These are phyloP conservation scores for Drosophila subobscura DNA, from an alignment of 1,140 invertebrate species.

Conservation along the genomic window DNA sequence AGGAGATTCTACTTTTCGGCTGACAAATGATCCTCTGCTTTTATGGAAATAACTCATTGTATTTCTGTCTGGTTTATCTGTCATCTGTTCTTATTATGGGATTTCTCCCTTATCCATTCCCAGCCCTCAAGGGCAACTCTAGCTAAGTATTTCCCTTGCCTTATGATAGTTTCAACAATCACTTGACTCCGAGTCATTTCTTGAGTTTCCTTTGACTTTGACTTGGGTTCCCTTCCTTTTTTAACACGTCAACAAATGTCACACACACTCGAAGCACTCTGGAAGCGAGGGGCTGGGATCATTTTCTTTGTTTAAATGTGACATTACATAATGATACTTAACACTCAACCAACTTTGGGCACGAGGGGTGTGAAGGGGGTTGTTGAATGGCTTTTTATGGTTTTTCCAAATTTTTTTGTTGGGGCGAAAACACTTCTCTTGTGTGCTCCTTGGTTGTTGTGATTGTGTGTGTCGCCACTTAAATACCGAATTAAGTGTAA, in stretches of 20 bases:
- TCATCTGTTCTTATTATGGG: conserved; percentile 31
- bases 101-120: background rate
- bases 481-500: conserved; percentile 81
- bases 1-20: background rate
- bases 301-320: conserved; percentile 66
- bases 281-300: no score
- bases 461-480: conserved; percentile 62
- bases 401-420: conserved; percentile 21
- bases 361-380: background rate
- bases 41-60: conserved; percentile 59
- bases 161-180: conserved; percentile 56
- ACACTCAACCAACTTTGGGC: conserved; percentile 35
- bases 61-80: conserved; percentile 25
- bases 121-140: no score
- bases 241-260: conserved; percentile 54
- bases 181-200: conserved; percentile 49
- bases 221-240: conserved; percentile 44
- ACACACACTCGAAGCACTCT: conserved; percentile 20
- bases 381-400: conserved; percentile 57
- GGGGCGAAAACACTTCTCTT: conserved; percentile 35
- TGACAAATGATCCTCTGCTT: conserved; percentile 65
- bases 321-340: conserved; percentile 76
- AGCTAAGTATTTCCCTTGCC: conserved; percentile 2
- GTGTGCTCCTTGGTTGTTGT: conserved; percentile 15
- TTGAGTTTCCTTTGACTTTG: conserved; percentile 11